A percentile compares a stretch with the other conserved stretches of the same genome.
Conservation (phyloP, 2,113 vertebrate species). For the Dipodomys ordii region DNA sequence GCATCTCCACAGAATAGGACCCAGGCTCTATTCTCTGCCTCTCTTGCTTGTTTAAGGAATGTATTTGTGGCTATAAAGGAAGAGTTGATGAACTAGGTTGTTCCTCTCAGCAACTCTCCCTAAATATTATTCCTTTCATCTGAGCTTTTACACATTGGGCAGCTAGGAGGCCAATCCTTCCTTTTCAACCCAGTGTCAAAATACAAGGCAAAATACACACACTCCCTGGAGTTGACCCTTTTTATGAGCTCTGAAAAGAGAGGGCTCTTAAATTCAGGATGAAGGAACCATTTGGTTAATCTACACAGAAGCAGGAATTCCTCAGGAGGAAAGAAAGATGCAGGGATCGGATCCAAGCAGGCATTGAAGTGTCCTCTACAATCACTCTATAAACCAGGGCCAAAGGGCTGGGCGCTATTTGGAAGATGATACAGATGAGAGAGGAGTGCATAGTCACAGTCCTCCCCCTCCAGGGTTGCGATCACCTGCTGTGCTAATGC, state of each 20-base stretch:
- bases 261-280: background rate
- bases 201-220: background rate
- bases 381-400: background rate
- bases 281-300: background rate
- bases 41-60: background rate
- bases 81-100: background rate
- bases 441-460: rapidly evolving
- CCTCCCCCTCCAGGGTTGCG: background rate
- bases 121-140: background rate
- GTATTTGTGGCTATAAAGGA: background rate
- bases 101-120: background rate
- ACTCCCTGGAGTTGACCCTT: background rate
- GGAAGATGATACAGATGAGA: background rate
- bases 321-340: background rate
- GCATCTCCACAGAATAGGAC: background rate
- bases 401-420: background rate
- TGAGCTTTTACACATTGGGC: background rate
- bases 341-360: background rate
- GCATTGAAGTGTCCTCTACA: background rate
- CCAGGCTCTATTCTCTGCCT: background rate
- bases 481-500: background rate
- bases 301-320: background rate
- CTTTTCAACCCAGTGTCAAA: background rate
- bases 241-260: background rate
- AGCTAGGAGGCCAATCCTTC: background rate